A percentile compares a stretch with the other conserved stretches of the same genome.
These are phyloP conservation scores for Bergia sp. DNA, from an alignment of 92 coral and sea anemone genomes.

Conservation along the genomic window DNA sequence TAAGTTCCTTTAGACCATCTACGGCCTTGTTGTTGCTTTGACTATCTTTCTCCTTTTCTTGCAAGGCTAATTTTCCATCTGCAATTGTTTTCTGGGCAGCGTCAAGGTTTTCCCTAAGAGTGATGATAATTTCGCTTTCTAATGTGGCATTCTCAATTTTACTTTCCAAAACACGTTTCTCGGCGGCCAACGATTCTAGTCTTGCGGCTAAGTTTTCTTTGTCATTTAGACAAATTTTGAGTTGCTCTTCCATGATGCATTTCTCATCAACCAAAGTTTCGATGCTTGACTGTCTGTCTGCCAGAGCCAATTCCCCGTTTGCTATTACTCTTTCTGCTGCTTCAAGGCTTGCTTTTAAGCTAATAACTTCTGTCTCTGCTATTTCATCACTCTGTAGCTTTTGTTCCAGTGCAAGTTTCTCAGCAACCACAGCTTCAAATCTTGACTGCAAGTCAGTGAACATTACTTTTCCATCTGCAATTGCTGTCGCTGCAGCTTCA, in stretches of 20 bases:
- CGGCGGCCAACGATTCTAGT: background rate
- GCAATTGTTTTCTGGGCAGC: slow-evolving; percentile 12
- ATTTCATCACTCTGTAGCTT: background rate
- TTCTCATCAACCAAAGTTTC: slow-evolving; percentile 15
- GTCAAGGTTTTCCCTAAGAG: background rate
- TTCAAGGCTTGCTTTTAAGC: background rate
- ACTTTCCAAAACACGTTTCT: background rate
- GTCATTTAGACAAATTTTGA: background rate
- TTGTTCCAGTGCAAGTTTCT: background rate
- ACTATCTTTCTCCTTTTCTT: background rate
- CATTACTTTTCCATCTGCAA: background rate
- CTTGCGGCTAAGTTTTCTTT: background rate
- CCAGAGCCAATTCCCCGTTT: background rate
- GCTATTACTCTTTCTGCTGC: background rate
- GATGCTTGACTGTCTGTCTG: background rate
- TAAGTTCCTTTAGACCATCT: background rate
- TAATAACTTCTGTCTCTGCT: background rate
- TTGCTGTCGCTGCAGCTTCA: slow-evolving; percentile 13
- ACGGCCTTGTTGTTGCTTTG: background rate
- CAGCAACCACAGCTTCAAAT: background rate
- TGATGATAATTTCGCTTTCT: no score
- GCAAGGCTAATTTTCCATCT: background rate
- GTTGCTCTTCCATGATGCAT: background rate
- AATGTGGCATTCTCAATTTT: background rate
- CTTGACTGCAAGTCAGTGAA: background rate